Conservation (phyloP, 2,113 vertebrate genomes). For the Himantopus leucocephalus region DNA sequence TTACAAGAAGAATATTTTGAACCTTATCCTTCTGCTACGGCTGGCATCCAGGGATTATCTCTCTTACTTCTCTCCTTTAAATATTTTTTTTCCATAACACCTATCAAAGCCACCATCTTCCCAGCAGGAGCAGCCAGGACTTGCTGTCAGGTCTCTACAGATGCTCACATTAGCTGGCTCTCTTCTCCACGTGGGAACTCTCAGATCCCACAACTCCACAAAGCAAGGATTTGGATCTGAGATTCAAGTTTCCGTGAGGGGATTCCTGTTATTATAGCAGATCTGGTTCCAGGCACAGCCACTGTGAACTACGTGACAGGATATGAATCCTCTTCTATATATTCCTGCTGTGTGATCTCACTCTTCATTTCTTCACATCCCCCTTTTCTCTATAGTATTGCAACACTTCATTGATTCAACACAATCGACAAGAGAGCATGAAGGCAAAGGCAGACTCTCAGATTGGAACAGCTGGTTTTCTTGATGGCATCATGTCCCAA, state of each 20-base stretch:
- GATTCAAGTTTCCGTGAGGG: background rate
- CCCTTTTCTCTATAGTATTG: background rate
- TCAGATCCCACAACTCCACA: background rate
- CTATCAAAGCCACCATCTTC: background rate
- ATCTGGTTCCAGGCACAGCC: background rate
- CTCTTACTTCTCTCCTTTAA: background rate
- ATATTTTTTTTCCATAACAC: background rate
- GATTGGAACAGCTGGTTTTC: conserved; percentile 47
- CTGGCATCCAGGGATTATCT: background rate
- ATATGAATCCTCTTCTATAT: background rate
- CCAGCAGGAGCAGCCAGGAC: background rate
- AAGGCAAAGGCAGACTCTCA: conserved; percentile 13
- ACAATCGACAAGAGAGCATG: background rate
- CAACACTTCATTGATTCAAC: conserved; percentile 42
- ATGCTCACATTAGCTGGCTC: background rate
- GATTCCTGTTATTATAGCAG: background rate
- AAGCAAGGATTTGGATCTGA: background rate
- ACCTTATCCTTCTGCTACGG: conserved; percentile 7
- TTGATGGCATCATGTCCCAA: conserved; percentile 36
- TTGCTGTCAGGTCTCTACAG: background rate
- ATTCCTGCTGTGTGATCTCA: background rate
- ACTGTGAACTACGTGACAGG: background rate
- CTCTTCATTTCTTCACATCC: background rate
- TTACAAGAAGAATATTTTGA: background rate
- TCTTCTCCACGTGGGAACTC: background rate